Evolutionary conservation across 1,140 invertebrate species (phyloP), one percentile per base, ranked within the genome.

Genomic region (Drosophila ambigua): DNA sequence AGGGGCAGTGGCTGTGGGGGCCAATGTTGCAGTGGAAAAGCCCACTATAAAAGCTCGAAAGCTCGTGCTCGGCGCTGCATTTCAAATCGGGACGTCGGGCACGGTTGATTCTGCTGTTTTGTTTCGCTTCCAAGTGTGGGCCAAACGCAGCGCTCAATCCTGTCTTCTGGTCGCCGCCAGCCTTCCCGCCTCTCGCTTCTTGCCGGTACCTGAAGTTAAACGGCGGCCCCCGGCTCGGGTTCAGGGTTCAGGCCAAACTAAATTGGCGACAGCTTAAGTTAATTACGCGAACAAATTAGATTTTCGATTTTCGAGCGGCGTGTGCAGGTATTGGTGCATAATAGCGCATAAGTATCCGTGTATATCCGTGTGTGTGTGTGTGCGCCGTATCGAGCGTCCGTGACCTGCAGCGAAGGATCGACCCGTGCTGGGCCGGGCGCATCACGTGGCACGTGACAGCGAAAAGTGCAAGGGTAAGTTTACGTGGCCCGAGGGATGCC

Each of bases 391-490:
- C 31, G 43, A 16, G 35, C 55, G 80, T 58, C 79, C 79, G 76
- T 83, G 79, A 84, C 79, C 80, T 69, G 41, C 53, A 73, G 69
- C 68, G 16, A 75, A 63, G 74, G 79, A 82, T 83, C 80, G 79
- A 79, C 57, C 60, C 77, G 75, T 65, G 64, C 39, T 46, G 46
- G 45, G 39, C 39, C 51, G 46, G 45, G 39, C 23, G 44, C 53
- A 58, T 49, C 79, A 79, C 79, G 71, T 72, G 78, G 54, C 64
- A 60, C 58, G 72, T 80, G 61, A 65, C 46, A 23, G 15, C 9
- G 31, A 41, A 46, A 65, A 66, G 57, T 54, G 61, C 54, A 58
- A 78, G 61, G 45, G 65, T 75, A 75, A 75, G 76, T 75, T 44
- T 39, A 66, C 16, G 77, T 58, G 63, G 57, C 16, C 54, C 46